Conservation (phyloP, 53 echinoderm and acorn worm species). For the Arbacia lixula region DNA sequence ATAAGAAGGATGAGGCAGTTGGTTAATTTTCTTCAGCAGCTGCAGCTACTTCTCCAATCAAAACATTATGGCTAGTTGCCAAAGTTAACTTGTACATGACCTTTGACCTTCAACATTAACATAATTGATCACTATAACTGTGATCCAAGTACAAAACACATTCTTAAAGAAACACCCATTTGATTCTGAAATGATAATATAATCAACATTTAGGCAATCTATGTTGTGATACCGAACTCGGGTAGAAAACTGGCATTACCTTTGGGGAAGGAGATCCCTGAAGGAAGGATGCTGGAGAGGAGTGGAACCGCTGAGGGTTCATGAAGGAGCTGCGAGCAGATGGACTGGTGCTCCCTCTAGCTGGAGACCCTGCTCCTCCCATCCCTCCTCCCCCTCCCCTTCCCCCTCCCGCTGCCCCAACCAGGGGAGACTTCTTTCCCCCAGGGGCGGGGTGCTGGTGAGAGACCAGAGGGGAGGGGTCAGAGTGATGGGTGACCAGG, state of each 20-base stretch:
- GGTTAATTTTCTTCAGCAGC: too few relatives aligned
- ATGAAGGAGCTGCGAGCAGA: neutral
- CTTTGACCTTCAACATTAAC: too few relatives aligned
- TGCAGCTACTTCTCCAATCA: too few relatives aligned
- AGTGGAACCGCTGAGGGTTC: conserved; percentile 43
- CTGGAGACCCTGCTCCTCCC: neutral
- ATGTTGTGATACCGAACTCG: too few relatives aligned
- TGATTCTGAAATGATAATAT: neutral
- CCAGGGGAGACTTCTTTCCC: conserved; percentile 4
- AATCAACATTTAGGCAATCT: neutral
- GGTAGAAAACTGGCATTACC: too few relatives aligned
- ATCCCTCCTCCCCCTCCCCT: neutral
- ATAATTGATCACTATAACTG: too few relatives aligned
- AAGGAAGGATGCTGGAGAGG: conserved; percentile 19
- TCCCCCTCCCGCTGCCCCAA: neutral
- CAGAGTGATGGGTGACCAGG: conserved; percentile 3
- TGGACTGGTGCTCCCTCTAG: neutral
- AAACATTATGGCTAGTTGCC: too few relatives aligned
- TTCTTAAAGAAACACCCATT: too few relatives aligned
- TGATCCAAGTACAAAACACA: too few relatives aligned
- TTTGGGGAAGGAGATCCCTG: conserved; percentile 25
- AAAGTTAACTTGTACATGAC: too few relatives aligned
- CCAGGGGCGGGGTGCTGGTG: neutral
- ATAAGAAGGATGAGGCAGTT: too few relatives aligned
- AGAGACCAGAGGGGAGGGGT: conserved; percentile 15